Evolutionary conservation across 2,797 vertebrate species (phyloP), one percentile per base, ranked within the genome.

Genomic region (Serranus cabrilla): DNA sequence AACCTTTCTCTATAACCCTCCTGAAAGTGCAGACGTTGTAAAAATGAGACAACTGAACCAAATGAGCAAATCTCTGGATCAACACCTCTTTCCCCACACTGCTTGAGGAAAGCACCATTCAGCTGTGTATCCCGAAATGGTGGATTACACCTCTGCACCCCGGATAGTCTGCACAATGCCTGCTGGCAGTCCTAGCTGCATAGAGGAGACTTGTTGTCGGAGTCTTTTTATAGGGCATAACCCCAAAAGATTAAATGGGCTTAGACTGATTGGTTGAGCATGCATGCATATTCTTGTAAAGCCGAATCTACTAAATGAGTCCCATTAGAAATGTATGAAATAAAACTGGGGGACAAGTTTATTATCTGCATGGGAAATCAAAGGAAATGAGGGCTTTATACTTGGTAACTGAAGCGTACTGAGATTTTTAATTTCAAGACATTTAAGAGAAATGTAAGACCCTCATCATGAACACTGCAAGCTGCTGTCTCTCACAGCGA

Each of bases 61-160:
- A 84, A 85, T 82, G 70, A 80, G 71, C 51, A 71, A 74, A 67
- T 74, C 37, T 47, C 62, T 47, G 49, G 52, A 74, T 82, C n/a
- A 62, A 71, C 64, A 59, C 58, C 47, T 73, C 13, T 80, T 31
- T 43, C n/a, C 55, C 42, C 50, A 47, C 25, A 17, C 7, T 43
- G 27, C 40, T 25, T 37, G 20, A 46, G 50, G 10, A 64, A 51
- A 62, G 9, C 42, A 65, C 31, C 31, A 43, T 62, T 81, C 54
- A 47, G 31, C 17, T 40, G 23, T 49, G 52, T 34, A 56, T 49
- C 23, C 34, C 50, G n/a, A 77, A 58, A 66, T 25, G 27, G 50
- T 69, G 39, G 61, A 72, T 71, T 65, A 56, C 21, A 25, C 34
- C 45, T 42, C 46, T 60, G 57, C 39, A 57, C 7, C 5, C 55